A percentile compares a stretch with the other conserved stretches of the same genome.
phyloP scores from a whole-genome alignment of 2,113 vertebrate genomes.

The Nothoprocta pentlandii region DNA sequence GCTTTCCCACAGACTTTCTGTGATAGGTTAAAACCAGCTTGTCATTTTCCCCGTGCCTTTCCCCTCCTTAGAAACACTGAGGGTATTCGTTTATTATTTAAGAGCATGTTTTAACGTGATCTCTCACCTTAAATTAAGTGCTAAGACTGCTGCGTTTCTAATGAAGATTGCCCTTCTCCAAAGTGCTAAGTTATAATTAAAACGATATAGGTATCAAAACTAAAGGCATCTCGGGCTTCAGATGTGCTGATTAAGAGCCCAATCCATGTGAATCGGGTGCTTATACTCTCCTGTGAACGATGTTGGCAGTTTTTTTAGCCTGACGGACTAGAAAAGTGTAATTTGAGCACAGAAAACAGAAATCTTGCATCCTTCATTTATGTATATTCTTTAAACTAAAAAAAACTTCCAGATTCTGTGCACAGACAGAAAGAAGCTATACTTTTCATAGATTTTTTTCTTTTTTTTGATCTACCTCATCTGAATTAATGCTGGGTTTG shows the following conservation, averaged over 20 bases:
- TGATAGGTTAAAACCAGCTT: not conserved
- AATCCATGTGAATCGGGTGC: not conserved
- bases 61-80: not conserved
- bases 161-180: not conserved
- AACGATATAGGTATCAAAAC: not conserved
- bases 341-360: not conserved
- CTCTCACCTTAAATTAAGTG: not conserved
- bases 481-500: not conserved
- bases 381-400: not conserved
- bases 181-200: not conserved
- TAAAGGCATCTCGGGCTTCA: not conserved
- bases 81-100: not conserved
- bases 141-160: not conserved
- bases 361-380: not conserved
- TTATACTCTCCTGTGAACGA: not conserved
- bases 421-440: not conserved
- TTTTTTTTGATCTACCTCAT: not conserved
- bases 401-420: not conserved
- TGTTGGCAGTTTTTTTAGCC: not conserved
- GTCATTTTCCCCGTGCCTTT: not conserved
- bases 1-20: not conserved
- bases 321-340: not conserved
- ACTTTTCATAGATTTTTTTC: not conserved
- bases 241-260: not conserved
- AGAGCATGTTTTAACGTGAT: not conserved